Evolutionary conservation across 2,888 invertebrate genomes (phyloP).

Genomic region (Ochropleura leucogaster): DNA sequence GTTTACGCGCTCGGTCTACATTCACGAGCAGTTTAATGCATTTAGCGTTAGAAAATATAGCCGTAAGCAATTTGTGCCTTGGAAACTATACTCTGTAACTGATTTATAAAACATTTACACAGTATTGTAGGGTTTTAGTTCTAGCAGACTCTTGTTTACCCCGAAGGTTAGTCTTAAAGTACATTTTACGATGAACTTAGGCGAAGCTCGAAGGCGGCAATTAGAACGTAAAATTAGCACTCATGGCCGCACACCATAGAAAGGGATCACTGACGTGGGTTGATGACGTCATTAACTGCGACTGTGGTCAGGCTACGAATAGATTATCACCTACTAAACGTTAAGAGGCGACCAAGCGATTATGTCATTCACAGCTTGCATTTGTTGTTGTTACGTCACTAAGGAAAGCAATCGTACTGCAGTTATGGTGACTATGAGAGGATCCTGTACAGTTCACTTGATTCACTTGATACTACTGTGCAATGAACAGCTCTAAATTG

Average conservation of each 20-base stretch:
- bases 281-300: conserved; percentile 39
- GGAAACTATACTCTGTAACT: conserved; percentile 1
- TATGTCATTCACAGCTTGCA: conserved; percentile 12
- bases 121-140: neutral
- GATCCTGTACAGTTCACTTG: neutral
- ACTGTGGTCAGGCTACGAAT: conserved; percentile 42
- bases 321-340: conserved; percentile 30
- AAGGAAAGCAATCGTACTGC: neutral
- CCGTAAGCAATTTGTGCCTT: conserved; percentile 11
- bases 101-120: neutral
- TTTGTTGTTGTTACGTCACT: neutral
- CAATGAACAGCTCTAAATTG: neutral
- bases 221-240: conserved; percentile 45
- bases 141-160: conserved; percentile 4
- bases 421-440: neutral
- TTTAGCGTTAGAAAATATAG: conserved; percentile 39
- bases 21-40: conserved; percentile 36
- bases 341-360: conserved; percentile 18
- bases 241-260: conserved; percentile 20
- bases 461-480: too few relatives aligned
- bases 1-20: conserved; percentile 47
- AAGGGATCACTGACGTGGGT: conserved; percentile 28
- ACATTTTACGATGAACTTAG: conserved; percentile 18
- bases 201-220: conserved; percentile 32
- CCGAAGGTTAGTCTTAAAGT: neutral